Percentiles rank a stretch among this genome's conserved stretches.
Evolutionary conservation across 2,797 vertebrate genomes (phyloP).

Genomic region (Acridotheres tristis): DNA sequence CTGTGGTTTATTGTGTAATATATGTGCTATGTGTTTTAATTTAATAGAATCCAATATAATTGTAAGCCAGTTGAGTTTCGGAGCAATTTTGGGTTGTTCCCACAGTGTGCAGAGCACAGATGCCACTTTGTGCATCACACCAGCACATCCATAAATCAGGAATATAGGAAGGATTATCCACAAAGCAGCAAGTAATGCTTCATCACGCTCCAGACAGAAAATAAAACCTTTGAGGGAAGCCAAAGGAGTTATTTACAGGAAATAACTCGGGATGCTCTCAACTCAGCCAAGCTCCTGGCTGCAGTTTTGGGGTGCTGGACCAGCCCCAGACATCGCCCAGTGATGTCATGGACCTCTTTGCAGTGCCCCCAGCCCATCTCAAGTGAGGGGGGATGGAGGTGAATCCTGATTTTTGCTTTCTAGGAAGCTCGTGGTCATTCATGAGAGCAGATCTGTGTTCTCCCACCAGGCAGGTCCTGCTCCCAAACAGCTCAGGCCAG

Average conservation of each 20-base stretch:
- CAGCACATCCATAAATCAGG: neutral
- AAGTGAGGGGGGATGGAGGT: rapidly evolving
- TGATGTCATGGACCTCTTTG: rapidly evolving
- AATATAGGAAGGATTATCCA: neutral
- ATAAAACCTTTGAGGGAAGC: neutral
- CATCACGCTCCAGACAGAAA: neutral
- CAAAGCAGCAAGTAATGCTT: neutral
- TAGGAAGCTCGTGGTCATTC: rapidly evolving
- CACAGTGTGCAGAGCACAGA: constrained; percentile 49
- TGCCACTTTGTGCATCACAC: constrained; percentile 11
- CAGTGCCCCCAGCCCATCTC: neutral
- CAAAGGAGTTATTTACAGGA: neutral
- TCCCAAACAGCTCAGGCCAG: neutral
- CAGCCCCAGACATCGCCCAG: neutral
- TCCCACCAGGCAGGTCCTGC: neutral
- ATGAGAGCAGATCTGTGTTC: rapidly evolving
- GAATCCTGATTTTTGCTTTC: neutral
- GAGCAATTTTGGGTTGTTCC: constrained; percentile 72
- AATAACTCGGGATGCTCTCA: neutral
- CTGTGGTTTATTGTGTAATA: constrained; percentile 91
- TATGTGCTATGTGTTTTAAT: constrained; percentile 87
- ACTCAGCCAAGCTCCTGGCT: neutral
- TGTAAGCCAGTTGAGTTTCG: constrained; percentile 80
- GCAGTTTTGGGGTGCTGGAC: neutral
- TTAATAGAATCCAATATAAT: constrained; percentile 87